Base-by-base conservation (phyloP, 2,113 vertebrate genomes). In the Pyrgilauda ruficollis region DNA sequence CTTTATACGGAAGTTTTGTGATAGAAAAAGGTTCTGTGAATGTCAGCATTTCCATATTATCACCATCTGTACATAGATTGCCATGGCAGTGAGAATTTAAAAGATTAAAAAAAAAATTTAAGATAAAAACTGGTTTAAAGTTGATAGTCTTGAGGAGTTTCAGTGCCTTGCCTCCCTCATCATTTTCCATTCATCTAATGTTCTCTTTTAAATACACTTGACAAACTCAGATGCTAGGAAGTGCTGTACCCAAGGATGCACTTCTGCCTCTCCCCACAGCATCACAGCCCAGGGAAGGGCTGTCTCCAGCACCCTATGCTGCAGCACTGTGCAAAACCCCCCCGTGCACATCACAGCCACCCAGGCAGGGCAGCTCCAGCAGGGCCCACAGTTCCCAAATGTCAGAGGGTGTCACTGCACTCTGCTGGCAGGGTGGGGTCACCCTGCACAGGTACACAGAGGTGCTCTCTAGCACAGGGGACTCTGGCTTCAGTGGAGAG, bases 11-110 rank as follows among this genome's bases (percentile, higher is more conserved):
- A 80, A 92, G 63, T 92, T 91, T 53, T 84, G 68, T n/a, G 93
- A 93, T 19, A 91, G 86, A 91, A 94, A 64, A 93, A 90, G 89
- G 73, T 92, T 93, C 59, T 79, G 83, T 80, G 86, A 91, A 90
- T 85, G 87, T 93, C 93, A 96, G 82, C 61, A 89, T 95, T 96
- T 96, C 95, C 91, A 67, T 94, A 87, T 93, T 89, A 96, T 85
- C 80, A 77, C 76, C 1, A 23, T 83, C 80, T 90, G 87, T 95
- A 92, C 80, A 58, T 50, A 89, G 90, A 92, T 37, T 90, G 67
- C 82, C 66, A 41, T 2, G 19, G 75, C 80, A 88, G 79, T 62
- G 41, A 91, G 80, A 93, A 93, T 90, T 93, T 78, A 87, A 93
- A 85, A 89, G 77, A 94, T 70, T 2, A 91, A 61, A 87, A 90